A percentile compares a stretch with the other conserved stretches of the same genome.
These are phyloP conservation scores for Sitodiplosis mosellana DNA, from an alignment of 1,140 invertebrate genomes.

Conservation along the genomic window DNA sequence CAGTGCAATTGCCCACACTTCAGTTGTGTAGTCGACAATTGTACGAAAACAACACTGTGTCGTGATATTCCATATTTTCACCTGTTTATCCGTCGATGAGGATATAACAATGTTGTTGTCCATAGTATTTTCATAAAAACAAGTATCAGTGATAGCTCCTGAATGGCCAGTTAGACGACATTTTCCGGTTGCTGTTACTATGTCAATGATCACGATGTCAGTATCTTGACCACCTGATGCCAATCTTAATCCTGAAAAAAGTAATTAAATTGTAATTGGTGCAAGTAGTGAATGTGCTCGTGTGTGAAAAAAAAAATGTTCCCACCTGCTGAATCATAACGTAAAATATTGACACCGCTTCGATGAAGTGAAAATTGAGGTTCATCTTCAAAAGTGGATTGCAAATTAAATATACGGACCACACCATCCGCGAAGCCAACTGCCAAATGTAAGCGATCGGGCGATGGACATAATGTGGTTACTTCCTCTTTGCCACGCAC, in stretches of 20 bases:
- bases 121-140: constrained; percentile 39
- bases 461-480: constrained; percentile 48
- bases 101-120: constrained; percentile 57
- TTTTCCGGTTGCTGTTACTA: constrained; percentile 75
- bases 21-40: constrained; percentile 56
- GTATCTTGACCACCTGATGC: constrained; percentile 44
- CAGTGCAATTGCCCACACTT: constrained; percentile 73
- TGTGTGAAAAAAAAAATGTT: no score
- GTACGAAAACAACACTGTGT: constrained; percentile 94
- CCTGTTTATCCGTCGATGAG: constrained; percentile 81
- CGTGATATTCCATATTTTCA: constrained; percentile 95
- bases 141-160: constrained; percentile 68
- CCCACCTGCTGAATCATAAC: constrained; percentile 48
- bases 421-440: constrained; percentile 84
- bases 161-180: constrained; percentile 85
- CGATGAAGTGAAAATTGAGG: constrained; percentile 53
- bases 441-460: constrained; percentile 57
- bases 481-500: constrained; percentile 61
- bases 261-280: constrained; percentile 67
- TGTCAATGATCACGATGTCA: constrained; percentile 88
- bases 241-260: constrained; percentile 31
- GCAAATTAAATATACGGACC: constrained; percentile 61
- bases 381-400: constrained; percentile 33
- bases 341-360: constrained; percentile 62
- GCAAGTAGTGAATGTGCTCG: no score